phyloP scores from a whole-genome alignment of 2,113 vertebrate genomes.

The Mormoops blainvillei region DNA sequence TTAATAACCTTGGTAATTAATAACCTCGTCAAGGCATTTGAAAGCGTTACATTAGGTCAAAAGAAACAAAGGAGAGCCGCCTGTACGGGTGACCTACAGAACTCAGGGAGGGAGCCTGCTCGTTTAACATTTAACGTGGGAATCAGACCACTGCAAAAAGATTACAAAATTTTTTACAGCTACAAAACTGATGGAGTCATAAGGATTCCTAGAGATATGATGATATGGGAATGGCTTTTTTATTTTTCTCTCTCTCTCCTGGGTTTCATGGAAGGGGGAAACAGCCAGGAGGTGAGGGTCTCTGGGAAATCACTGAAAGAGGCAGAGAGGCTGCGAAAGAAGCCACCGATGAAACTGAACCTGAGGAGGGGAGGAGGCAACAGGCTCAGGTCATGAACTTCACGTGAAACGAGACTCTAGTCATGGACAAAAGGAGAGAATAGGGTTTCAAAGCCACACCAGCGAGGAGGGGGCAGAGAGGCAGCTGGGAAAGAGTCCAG shows the following conservation, averaged over 20 bases:
- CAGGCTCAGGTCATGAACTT: neutral
- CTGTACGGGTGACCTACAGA: neutral
- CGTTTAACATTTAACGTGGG: neutral
- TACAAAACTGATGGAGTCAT: neutral
- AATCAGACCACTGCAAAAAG: neutral
- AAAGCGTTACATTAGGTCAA: neutral
- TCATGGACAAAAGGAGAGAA: neutral
- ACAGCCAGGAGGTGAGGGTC: neutral
- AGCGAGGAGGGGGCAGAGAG: neutral
- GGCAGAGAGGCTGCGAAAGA: neutral
- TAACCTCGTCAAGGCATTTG: neutral
- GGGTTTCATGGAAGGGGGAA: neutral
- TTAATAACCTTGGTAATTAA: neutral
- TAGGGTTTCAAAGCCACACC: conserved; percentile 25
- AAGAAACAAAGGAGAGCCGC: neutral
- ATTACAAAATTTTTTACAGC: neutral
- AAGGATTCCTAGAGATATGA: neutral
- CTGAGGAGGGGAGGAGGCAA: neutral
- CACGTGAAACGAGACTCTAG: conserved; percentile 40
- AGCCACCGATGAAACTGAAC: neutral
- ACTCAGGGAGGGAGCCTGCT: neutral
- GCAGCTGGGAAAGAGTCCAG: neutral
- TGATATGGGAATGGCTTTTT: neutral
- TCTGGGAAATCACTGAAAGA: neutral
- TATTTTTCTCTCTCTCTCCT: neutral